Evolutionary conservation across 1,140 invertebrate genomes (phyloP).

Genomic region (Drosophila lacertosa): DNA sequence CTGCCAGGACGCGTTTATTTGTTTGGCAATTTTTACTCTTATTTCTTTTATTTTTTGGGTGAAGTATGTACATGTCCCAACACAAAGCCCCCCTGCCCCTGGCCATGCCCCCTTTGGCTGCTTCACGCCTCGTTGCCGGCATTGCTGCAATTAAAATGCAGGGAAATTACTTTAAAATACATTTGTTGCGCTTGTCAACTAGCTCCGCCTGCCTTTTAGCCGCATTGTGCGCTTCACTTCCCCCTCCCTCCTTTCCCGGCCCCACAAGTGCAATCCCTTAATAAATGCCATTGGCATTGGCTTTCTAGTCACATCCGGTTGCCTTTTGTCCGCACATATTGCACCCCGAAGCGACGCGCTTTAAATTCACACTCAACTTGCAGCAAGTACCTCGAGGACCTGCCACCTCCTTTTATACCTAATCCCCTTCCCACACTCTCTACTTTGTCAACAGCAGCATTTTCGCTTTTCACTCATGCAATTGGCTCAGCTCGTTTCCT

Average conservation of each 20-base stretch:
- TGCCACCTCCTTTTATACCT: neutral
- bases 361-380: constrained; percentile 37
- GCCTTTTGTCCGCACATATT: constrained; percentile 49
- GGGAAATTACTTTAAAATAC: constrained; percentile 52
- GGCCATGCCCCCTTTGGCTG: neutral
- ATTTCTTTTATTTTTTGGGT: constrained; percentile 8
- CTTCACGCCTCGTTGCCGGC: constrained; percentile 27
- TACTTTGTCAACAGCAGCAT: constrained; percentile 37
- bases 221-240: constrained; percentile 18
- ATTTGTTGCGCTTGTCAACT: constrained; percentile 54
- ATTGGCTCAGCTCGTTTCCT: constrained; percentile 14
- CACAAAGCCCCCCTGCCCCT: neutral
- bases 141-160: constrained; percentile 73
- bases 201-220: constrained; percentile 17
- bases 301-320: constrained; percentile 53
- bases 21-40: neutral
- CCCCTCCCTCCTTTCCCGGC: neutral
- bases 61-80: neutral
- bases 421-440: neutral
- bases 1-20: constrained; percentile 17
- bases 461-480: constrained; percentile 28
- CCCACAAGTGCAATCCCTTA: neutral
- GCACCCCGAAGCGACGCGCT: constrained; percentile 31
- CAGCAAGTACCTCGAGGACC: constrained; percentile 7
- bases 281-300: constrained; percentile 39